These are phyloP conservation scores for Octodonta nipae DNA, from an alignment of 2,888 invertebrate genomes.

Conservation along the genomic window DNA sequence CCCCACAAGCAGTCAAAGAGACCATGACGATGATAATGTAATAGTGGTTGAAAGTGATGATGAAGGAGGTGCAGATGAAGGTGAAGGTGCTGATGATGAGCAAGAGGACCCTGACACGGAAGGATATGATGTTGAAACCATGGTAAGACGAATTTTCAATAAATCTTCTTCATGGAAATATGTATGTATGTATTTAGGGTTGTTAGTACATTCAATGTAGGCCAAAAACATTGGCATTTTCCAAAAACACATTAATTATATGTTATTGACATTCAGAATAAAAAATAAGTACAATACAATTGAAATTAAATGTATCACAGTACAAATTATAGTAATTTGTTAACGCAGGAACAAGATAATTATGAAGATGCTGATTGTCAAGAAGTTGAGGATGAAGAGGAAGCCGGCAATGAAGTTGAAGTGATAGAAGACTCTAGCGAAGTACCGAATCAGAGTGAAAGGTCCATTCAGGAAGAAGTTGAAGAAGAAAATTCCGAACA, in stretches of 20 bases:
- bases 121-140: conserved; percentile 42
- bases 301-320: not conserved
- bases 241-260: no score
- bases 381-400: conserved; percentile 37
- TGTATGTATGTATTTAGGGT: no score
- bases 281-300: no score
- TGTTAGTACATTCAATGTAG: no score
- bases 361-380: conserved; percentile 41
- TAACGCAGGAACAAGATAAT: conserved; percentile 37
- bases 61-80: conserved; percentile 49
- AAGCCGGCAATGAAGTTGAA: conserved; percentile 42
- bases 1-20: conserved; percentile 74
- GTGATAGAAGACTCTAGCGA: conserved; percentile 51
- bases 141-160: no score
- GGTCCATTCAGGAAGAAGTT: conserved; percentile 22
- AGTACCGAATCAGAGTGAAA: conserved; percentile 46
- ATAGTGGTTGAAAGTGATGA: conserved; percentile 65
- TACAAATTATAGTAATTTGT: not conserved
- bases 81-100: conserved; percentile 40
- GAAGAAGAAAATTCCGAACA: conserved; percentile 39
- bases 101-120: conserved; percentile 43
- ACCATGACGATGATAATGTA: conserved; percentile 62
- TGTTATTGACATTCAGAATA: no score
- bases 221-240: no score
- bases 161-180: no score